A percentile compares a stretch with the other conserved stretches of the same genome.
Conservation (phyloP, 2,888 invertebrate genomes). For the Agonopterix alstromeriana region DNA sequence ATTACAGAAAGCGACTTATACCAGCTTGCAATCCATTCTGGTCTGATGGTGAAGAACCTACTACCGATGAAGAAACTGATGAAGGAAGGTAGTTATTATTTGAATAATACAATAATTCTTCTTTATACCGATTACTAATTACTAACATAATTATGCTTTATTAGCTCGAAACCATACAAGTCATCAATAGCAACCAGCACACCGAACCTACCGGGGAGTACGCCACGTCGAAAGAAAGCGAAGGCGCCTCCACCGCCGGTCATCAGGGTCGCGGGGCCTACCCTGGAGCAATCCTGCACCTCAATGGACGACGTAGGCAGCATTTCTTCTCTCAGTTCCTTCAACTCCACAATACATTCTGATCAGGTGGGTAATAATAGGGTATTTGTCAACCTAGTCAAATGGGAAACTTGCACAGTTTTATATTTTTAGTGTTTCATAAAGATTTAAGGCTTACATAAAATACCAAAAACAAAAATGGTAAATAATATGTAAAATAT, state of each 20-base stretch:
- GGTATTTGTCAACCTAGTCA: too few relatives aligned
- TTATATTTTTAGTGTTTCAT: too few relatives aligned
- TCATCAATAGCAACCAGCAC: conserved; percentile 57
- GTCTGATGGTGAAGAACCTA: conserved; percentile 82
- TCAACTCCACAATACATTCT: conserved; percentile 55
- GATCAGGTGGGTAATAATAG: conserved; percentile 37
- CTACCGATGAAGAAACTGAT: conserved; percentile 66
- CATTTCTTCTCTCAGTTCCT: conserved; percentile 63
- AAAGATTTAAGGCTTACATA: too few relatives aligned
- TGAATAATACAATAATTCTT: neutral
- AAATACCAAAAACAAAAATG: too few relatives aligned
- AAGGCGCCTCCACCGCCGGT: conserved; percentile 83
- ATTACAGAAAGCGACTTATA: conserved; percentile 59
- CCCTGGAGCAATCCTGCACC: conserved; percentile 30
- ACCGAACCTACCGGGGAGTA: conserved; percentile 57
- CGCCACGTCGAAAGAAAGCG: conserved; percentile 78
- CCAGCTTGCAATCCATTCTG: conserved; percentile 84
- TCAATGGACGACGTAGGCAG: conserved; percentile 66
- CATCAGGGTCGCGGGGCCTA: conserved; percentile 24
- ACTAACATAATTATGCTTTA: too few relatives aligned
- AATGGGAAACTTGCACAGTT: too few relatives aligned
- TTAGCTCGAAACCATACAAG: conserved; percentile 40
- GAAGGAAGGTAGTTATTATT: conserved; percentile 35
- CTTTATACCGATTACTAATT: too few relatives aligned
- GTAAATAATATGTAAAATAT: too few relatives aligned